A percentile compares a stretch with the other conserved stretches of the same genome.
These are phyloP conservation scores for Rutpela maculata DNA, from an alignment of 2,888 invertebrate species.

Conservation along the genomic window DNA sequence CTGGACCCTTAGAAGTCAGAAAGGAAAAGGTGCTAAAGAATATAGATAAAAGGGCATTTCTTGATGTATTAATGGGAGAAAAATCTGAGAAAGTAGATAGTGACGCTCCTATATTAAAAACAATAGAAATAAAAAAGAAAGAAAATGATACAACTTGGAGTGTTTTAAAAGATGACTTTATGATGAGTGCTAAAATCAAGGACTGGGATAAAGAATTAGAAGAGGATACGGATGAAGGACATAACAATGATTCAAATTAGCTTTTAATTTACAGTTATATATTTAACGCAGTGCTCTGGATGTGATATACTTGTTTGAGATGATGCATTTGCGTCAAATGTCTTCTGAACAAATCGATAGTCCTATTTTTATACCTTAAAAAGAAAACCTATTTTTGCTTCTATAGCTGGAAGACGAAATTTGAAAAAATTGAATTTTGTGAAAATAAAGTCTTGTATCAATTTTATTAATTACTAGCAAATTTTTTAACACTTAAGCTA, in stretches of 20 bases:
- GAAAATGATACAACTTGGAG: constrained; percentile 77
- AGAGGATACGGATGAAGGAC: constrained; percentile 69
- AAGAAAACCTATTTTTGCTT: too few species aligned
- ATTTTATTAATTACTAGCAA: too few species aligned
- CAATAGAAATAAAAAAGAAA: constrained; percentile 52
- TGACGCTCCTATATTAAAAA: constrained; percentile 73
- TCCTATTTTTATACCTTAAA: too few species aligned
- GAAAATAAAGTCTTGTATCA: too few species aligned
- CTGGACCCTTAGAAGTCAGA: constrained; percentile 85
- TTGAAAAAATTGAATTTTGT: too few species aligned
- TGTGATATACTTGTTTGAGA: too few species aligned
- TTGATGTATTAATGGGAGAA: constrained; percentile 86
- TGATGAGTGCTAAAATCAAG: constrained; percentile 91
- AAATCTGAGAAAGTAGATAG: constrained; percentile 74
- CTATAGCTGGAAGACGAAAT: too few species aligned
- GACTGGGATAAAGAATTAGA: constrained; percentile 91
- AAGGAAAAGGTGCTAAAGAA: constrained; percentile 86
- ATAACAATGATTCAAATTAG: constrained; percentile 53
- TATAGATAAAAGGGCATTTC: constrained; percentile 85
- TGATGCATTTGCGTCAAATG: too few species aligned
- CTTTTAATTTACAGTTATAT: neutral
- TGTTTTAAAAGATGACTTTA: constrained; percentile 88
- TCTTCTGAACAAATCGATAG: too few species aligned
- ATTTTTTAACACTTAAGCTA: too few species aligned
- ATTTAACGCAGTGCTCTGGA: too few species aligned